Evolutionary conservation across 1,140 invertebrate species (phyloP), one percentile per base, ranked within the genome.

Genomic region (Dreissena polymorpha): DNA sequence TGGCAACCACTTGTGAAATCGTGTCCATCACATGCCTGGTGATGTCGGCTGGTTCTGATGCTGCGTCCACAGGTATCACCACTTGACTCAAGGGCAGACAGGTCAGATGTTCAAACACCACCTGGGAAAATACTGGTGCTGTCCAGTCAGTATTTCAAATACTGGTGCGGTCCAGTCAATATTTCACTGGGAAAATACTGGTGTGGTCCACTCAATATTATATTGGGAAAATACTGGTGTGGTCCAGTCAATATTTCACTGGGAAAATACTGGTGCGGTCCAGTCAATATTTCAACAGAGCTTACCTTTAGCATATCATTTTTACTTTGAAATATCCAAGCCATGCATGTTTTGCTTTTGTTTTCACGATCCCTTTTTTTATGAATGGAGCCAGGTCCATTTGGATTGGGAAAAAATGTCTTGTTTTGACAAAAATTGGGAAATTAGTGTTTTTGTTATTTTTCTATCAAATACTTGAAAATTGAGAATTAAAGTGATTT

Each of bases 1-100:
- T 75, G 18, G 73, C 73, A 63, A 75, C 73, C 29, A 75, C 73
- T 75, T 50, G 63, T 25, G 53, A 75, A 39, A 75, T 75, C 65
- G 73, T 64, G 39, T 57, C 65, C 14, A 65, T 64, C 73, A 75
- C 57, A 75, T 75, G 73, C 23, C 65, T 64, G 18, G 53, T 18
- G 16, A 75, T 65, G 55, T 75, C 73, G 49, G 63, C 65, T 8
- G 73, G 73, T 21, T 75, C 73, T 18, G 55, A 64, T 18, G 29
- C 65, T 18, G 73, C 73, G 65, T 75, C 73, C 63, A 75, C 63
- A 0, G 73, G 73, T 14, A 75, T 75, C 57, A 75, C 50, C 16
- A 75, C 73, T 64, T 75, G 73, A 65, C 57, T 65, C 16, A 29
- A 18, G 12, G 29, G 57, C 53, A 7, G 10, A 49, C 57, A 23